Evolutionary conservation across 2,113 vertebrate genomes (phyloP).

Genomic region (Notiomystis cincta): DNA sequence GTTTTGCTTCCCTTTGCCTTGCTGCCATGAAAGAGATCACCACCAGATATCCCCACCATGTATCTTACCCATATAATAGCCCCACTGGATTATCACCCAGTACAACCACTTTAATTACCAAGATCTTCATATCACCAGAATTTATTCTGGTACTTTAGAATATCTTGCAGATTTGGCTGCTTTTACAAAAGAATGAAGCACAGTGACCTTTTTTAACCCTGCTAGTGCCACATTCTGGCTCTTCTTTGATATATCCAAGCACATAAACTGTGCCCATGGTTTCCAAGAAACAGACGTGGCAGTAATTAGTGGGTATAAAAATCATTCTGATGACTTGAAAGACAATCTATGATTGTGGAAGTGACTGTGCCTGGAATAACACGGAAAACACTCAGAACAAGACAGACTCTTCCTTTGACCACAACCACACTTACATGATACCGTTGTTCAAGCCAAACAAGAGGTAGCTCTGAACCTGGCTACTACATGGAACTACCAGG

Average conservation of each 20-base stretch:
- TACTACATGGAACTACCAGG: not conserved
- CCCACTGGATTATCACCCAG: not conserved
- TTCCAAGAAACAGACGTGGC: not conserved
- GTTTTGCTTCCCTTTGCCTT: not conserved
- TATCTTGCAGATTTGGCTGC: not conserved
- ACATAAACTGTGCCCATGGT: not conserved
- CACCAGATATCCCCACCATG: not conserved
- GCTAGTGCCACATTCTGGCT: not conserved
- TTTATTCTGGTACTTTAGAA: not conserved
- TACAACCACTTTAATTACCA: not conserved
- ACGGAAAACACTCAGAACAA: not conserved
- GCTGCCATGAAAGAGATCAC: not conserved
- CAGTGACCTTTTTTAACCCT: not conserved
- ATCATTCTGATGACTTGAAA: not conserved
- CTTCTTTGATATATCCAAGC: not conserved
- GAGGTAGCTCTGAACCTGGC: accelerated
- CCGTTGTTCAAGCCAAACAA: accelerated
- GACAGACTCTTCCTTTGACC: not conserved
- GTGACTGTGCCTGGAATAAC: not conserved
- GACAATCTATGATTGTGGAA: not conserved
- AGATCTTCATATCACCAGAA: not conserved
- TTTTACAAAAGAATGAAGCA: not conserved
- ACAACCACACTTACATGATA: accelerated
- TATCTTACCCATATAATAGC: not conserved
- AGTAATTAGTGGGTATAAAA: constrained; percentile 25